Conservation (phyloP, 2,888 invertebrate genomes). For the Cerceris ruficornis region DNA sequence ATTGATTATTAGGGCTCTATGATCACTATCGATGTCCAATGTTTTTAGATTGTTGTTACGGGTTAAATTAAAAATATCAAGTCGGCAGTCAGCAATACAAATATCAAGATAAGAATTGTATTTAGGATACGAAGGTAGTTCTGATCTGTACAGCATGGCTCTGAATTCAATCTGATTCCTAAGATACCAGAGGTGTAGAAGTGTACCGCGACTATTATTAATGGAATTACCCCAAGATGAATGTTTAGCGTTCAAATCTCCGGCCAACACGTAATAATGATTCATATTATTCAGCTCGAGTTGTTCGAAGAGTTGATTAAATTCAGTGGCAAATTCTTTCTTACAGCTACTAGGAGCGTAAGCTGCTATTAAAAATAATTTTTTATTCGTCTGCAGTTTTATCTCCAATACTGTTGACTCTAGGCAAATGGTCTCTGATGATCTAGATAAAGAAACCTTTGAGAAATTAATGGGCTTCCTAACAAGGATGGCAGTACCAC, state of each 20-base stretch:
- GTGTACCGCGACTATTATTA: not conserved
- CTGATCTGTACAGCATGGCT: not conserved
- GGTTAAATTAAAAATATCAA: not conserved
- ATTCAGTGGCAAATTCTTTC: not conserved
- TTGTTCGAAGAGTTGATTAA: not conserved
- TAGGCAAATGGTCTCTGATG: not conserved
- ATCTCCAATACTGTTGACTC: not conserved
- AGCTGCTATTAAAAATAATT: not conserved
- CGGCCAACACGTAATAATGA: not conserved
- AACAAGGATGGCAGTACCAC: too few species aligned
- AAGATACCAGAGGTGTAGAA: not conserved
- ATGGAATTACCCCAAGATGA: not conserved
- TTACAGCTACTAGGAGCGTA: conserved; percentile 3
- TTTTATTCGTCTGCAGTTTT: not conserved
- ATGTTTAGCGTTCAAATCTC: conserved; percentile 5
- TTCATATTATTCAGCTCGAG: not conserved
- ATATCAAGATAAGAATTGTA: not conserved
- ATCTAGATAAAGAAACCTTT: not conserved
- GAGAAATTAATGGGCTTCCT: too few species aligned
- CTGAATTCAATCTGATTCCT: not conserved
- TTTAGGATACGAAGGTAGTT: not conserved
- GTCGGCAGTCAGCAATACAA: conserved; percentile 6
- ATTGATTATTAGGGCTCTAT: conserved; percentile 1
- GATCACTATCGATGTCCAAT: conserved; percentile 16
- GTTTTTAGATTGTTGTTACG: not conserved